Conservation (phyloP, 2,113 vertebrate species). For the Xiphias gladius region DNA sequence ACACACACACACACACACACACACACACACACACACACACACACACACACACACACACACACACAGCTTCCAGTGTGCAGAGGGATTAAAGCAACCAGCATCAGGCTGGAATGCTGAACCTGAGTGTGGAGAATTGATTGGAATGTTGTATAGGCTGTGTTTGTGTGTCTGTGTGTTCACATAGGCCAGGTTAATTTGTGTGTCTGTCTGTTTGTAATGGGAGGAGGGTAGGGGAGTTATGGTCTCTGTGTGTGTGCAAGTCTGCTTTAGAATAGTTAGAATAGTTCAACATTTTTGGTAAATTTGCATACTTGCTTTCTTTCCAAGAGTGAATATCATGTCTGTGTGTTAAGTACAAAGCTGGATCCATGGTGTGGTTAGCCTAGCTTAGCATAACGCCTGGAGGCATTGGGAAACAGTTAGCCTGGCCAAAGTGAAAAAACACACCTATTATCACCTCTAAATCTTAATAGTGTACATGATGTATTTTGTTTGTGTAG, state of each 20-base stretch:
- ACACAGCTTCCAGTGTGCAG: conserved; percentile 49
- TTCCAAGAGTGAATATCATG: background rate
- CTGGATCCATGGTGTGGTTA: background rate
- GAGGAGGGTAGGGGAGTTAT: too few species aligned
- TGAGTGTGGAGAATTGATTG: conserved; percentile 76
- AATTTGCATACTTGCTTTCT: conserved; percentile 13
- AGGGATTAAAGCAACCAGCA: conserved; percentile 67
- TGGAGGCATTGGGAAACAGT: background rate
- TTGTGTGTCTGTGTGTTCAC: conserved; percentile 11
- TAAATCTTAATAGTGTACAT: background rate
- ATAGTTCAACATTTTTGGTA: background rate
- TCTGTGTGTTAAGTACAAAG: background rate
- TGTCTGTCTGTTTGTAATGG: background rate
- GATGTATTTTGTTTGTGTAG: too few species aligned
- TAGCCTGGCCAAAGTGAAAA: background rate
- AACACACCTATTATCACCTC: background rate
- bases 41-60: conserved; percentile 37
- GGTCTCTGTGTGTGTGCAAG: background rate
- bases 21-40: conserved; percentile 34
- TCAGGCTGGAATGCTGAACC: conserved; percentile 73
- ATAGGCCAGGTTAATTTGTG: background rate
- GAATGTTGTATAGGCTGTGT: conserved; percentile 65
- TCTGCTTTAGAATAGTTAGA: conserved; percentile 24
- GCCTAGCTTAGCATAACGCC: background rate
- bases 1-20: conserved; percentile 37